Base-by-base conservation (phyloP, 2,888 invertebrate species). In the Lasioglossum villosulum region DNA sequence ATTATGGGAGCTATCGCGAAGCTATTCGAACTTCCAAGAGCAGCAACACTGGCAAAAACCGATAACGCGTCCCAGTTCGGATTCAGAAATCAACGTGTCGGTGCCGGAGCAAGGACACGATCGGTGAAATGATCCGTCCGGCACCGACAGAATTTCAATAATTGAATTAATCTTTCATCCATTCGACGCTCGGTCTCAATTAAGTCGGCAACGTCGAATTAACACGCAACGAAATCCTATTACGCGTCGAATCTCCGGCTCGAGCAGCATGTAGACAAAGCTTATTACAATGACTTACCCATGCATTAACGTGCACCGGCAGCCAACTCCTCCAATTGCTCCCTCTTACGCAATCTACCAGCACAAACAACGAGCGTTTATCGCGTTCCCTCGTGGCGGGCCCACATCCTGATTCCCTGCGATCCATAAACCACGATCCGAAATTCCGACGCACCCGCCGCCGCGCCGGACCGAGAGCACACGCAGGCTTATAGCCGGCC, bases 351-450 rank as follows among this genome's bases (percentile, higher is more conserved):
- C 82, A 72, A 83, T 73, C 71, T 81, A 78, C 34, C 63, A 71
- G n/a, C 81, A 56, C 66, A 74, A 73, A 71, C 85, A 56, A 82
- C 74, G 78, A 83, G 75, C 80, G 89, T 85, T 89, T 88, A 90
- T 87, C 79, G 82, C 74, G 70, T 78, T 78, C 56, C 45, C 79
- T 71, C 59, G 85, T 37, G 37, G 19, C 63, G 63, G 71, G 48
- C 68, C 66, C 83, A n/a, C 90, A 45, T 74, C 78, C 82, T 77
- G 59, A 48, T 79, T 75, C 73, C 76, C 78, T 71, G 70, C 78
- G 71, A 88, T 90, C 83, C 89, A 85, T 88, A 88, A 88, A 90
- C 90, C 88, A 80, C 86, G 78, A 86, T 88, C 83, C 84, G 84
- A 90, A 89, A 90, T 89, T 90, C 85, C 86, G 6, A 84, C 83